A percentile compares a stretch with the other conserved stretches of the same genome.
Evolutionary conservation across 1,140 invertebrate species (phyloP).

Genomic region (Calliopsis andreniformis): DNA sequence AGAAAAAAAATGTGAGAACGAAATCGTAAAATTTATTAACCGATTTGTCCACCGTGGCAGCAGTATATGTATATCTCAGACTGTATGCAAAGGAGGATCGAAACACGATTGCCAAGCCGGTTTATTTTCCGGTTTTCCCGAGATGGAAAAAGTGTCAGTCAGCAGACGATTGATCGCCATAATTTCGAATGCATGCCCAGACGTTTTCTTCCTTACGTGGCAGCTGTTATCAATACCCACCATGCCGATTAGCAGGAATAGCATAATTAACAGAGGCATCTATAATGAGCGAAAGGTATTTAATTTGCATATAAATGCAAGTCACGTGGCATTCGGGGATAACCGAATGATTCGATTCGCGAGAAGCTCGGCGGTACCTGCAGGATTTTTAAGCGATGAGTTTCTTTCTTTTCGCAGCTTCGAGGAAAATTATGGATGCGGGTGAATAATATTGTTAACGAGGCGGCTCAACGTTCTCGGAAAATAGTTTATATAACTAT

Average conservation of each 20-base stretch:
- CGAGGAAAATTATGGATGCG: neutral
- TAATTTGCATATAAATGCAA: slow-evolving; percentile 34
- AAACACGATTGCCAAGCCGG: neutral
- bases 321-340: slow-evolving; percentile 21
- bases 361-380: neutral
- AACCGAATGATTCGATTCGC: slow-evolving; percentile 8
- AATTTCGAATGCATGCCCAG: slow-evolving; percentile 6
- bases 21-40: neutral
- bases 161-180: slow-evolving; percentile 26
- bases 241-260: slow-evolving; percentile 19
- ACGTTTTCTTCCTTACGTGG: slow-evolving; percentile 10
- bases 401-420: neutral
- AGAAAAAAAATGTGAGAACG: neutral
- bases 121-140: slow-evolving; percentile 21
- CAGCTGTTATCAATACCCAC: slow-evolving; percentile 35
- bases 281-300: slow-evolving; percentile 32
- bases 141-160: neutral
- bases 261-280: slow-evolving; percentile 33
- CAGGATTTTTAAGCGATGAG: neutral
- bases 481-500: too few relatives aligned
- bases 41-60: neutral
- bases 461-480: too few relatives aligned
- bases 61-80: too few relatives aligned
- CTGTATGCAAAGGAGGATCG: neutral
- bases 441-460: neutral